Evolutionary conservation across 2,113 vertebrate species (phyloP), one percentile per base, ranked within the genome.

Genomic region (Nannospalax galili): DNA sequence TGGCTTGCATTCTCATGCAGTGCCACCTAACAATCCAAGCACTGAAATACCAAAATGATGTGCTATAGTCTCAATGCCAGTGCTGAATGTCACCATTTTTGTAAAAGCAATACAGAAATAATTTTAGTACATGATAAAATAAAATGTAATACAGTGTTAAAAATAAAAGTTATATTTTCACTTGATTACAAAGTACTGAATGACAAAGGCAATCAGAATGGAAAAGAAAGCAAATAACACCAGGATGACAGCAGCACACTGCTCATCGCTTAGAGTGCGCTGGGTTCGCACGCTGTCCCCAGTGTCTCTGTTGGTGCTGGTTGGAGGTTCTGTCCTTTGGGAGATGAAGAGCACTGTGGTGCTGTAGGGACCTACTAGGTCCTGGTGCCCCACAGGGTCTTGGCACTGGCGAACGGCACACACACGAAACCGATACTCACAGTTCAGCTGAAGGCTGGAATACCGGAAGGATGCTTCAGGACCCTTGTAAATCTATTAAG

Each of bases 111-210:
- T 98, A 98, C 95, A 98, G 97, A 98, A 98, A 98, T 98, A 97
- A 98, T 98, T 98, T 97, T 98, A 98, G 98, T 97, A 97, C 96
- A 98, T 98, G 98, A 98, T 98, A 98, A 98, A 98, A 97, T 97
- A 98, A 98, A 98, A 98, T 97, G 97, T 98, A 98, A 98, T 97
- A 97, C 95, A 97, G 96, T 96, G 58, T 97, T 98, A 97, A 97
- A 98, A 98, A 97, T 90, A 97, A 97, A n/a, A 97, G 65, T 93
- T 96, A 58, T 95, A 93, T 96, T 97, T 97, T 99, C 99, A 99
- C 98, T 99, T 99, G 97, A 99, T 99, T 97, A 99, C 99, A 81
- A 99, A 99, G 98, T 99, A 99, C 98, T 99, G 99, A 98, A 99
- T 99, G 97, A 99, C 98, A 95, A 99, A 99, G 97, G 99, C 99